Percentiles rank a stretch among this genome's conserved stretches.
These are phyloP conservation scores for Kryptolebias ocellatus DNA, from an alignment of 2,797 vertebrate species.

Conservation along the genomic window DNA sequence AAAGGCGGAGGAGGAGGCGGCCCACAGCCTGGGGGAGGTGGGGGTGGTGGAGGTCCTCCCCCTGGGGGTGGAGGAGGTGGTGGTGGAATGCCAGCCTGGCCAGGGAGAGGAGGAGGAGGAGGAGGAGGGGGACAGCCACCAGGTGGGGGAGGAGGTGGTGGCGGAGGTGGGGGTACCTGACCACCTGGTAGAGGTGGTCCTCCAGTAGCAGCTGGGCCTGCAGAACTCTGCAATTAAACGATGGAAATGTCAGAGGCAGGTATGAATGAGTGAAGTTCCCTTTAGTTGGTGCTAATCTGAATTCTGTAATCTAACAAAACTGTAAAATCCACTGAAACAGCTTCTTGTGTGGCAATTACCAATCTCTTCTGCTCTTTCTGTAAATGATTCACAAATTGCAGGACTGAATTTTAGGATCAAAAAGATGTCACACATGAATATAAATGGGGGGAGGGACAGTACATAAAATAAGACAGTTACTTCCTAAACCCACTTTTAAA, in stretches of 20 bases:
- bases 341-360: too few relatives aligned
- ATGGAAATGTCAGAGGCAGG: constrained; percentile 19
- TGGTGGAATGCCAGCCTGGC: constrained; percentile 57
- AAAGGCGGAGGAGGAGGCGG: constrained; percentile 80
- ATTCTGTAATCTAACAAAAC: not conserved
- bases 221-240: constrained; percentile 66
- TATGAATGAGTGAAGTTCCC: not conserved
- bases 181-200: constrained; percentile 57
- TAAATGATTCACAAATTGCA: too few relatives aligned
- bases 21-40: constrained; percentile 82
- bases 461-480: too few relatives aligned
- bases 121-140: constrained; percentile 73
- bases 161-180: constrained; percentile 63
- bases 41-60: constrained; percentile 79
- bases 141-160: constrained; percentile 80
- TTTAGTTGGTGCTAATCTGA: not conserved
- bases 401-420: too few relatives aligned
- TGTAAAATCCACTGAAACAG: too few relatives aligned
- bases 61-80: constrained; percentile 82
- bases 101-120: constrained; percentile 70
- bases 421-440: too few relatives aligned
- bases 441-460: too few relatives aligned
- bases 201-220: constrained; percentile 59
- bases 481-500: not conserved
- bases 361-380: too few relatives aligned